Conservation (phyloP, 2,888 invertebrate genomes). For the Dryococelus australis region DNA sequence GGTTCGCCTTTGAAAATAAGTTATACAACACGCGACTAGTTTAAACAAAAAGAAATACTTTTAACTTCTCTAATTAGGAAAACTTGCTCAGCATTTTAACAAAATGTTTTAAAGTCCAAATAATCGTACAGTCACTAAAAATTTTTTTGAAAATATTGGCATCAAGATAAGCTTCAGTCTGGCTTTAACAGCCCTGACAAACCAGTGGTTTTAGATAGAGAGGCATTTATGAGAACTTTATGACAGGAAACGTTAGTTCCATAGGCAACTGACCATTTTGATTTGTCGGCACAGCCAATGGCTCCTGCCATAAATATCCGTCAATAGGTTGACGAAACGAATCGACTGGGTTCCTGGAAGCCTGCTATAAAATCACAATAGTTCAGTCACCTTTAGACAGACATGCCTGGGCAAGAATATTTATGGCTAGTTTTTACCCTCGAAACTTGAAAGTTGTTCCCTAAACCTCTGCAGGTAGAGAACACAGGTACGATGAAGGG, state of each 20-base stretch:
- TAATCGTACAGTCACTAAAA: too few relatives aligned
- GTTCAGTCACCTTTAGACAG: not conserved
- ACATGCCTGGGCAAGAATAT: not conserved
- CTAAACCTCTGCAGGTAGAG: not conserved
- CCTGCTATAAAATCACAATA: conserved; percentile 1
- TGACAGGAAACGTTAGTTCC: not conserved
- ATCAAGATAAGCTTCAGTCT: too few relatives aligned
- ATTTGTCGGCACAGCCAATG: not conserved
- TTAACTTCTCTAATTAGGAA: too few relatives aligned
- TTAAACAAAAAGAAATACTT: too few relatives aligned
- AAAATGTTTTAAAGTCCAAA: too few relatives aligned
- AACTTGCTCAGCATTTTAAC: too few relatives aligned
- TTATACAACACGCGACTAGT: too few relatives aligned
- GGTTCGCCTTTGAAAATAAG: too few relatives aligned
- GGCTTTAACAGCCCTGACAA: too few relatives aligned
- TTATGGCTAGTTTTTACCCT: not conserved
- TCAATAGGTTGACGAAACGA: not conserved
- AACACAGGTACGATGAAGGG: not conserved
- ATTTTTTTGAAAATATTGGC: too few relatives aligned
- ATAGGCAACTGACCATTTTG: not conserved
- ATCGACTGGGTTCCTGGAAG: not conserved
- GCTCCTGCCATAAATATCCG: not conserved
- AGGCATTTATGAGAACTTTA: not conserved
- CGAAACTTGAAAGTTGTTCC: not conserved
- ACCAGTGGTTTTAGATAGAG: not conserved